Percentiles rank a stretch among this genome's conserved stretches.
These are phyloP conservation scores for Philaethria dido DNA, from an alignment of 2,888 invertebrate species.

Conservation along the genomic window DNA sequence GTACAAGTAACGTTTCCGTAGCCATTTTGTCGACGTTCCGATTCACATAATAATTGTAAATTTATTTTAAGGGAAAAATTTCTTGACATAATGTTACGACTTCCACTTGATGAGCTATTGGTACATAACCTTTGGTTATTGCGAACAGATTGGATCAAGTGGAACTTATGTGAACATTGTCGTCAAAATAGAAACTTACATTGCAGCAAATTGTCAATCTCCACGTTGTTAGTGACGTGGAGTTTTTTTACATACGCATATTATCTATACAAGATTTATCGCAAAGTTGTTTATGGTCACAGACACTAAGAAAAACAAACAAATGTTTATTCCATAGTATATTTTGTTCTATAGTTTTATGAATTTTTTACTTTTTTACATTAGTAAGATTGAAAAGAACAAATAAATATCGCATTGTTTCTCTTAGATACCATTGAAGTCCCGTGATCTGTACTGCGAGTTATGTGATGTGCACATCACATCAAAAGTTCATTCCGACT, in stretches of 20 bases:
- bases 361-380: background rate
- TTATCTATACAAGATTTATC: constrained; percentile 12
- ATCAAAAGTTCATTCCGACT: constrained; percentile 74
- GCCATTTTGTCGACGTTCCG: constrained; percentile 58
- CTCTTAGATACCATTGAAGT: constrained; percentile 62
- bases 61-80: background rate
- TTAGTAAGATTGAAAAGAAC: background rate
- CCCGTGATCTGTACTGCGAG: constrained; percentile 75
- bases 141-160: constrained; percentile 57
- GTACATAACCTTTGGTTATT: constrained; percentile 29
- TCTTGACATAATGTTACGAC: background rate
- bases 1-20: constrained; percentile 67
- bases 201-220: constrained; percentile 67
- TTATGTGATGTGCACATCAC: constrained; percentile 79
- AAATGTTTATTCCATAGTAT: too few relatives aligned
- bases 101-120: constrained; percentile 58
- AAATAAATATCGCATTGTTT: constrained; percentile 31
- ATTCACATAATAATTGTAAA: constrained; percentile 58
- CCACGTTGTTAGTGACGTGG: constrained; percentile 56
- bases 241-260: constrained; percentile 42
- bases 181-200: constrained; percentile 67
- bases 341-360: too few relatives aligned
- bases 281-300: too few relatives aligned
- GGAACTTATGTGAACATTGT: constrained; percentile 67
- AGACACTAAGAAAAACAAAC: too few relatives aligned